Evolutionary conservation across 2,797 vertebrate species (phyloP).

Genomic region (Megaceryle alcyon): DNA sequence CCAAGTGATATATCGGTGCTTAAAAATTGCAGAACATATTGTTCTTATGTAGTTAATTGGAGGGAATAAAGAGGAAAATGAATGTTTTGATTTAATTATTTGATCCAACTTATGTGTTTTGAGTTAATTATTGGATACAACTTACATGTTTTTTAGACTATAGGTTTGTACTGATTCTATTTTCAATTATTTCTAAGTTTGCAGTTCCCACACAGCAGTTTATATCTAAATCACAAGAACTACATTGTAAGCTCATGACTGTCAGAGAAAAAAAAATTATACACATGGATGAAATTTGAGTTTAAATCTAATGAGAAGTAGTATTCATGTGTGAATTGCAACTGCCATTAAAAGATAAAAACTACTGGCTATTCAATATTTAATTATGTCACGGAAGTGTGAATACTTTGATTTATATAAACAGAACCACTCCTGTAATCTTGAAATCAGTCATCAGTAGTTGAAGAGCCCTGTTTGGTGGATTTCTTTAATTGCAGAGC

Average conservation of each 20-base stretch:
- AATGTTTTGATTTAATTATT: constrained; percentile 50
- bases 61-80: constrained; percentile 56
- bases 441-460: constrained; percentile 21
- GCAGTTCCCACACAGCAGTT: not conserved
- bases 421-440: not conserved
- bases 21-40: constrained; percentile 66
- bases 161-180: constrained; percentile 20
- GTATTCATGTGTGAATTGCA: constrained; percentile 19
- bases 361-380: not conserved
- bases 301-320: constrained; percentile 3
- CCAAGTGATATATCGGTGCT: constrained; percentile 52
- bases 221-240: not conserved
- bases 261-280: not conserved
- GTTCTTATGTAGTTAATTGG: constrained; percentile 61
- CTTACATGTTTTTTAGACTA: constrained; percentile 34
- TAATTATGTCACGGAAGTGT: not conserved
- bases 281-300: constrained; percentile 27
- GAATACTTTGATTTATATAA: not conserved
- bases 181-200: not conserved
- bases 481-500: not conserved
- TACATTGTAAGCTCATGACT: not conserved
- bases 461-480: not conserved
- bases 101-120: constrained; percentile 7
- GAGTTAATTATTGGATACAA: constrained; percentile 52
- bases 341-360: not conserved